These are phyloP conservation scores for Pantala flavescens DNA, from an alignment of 1,140 invertebrate species.

Conservation along the genomic window DNA sequence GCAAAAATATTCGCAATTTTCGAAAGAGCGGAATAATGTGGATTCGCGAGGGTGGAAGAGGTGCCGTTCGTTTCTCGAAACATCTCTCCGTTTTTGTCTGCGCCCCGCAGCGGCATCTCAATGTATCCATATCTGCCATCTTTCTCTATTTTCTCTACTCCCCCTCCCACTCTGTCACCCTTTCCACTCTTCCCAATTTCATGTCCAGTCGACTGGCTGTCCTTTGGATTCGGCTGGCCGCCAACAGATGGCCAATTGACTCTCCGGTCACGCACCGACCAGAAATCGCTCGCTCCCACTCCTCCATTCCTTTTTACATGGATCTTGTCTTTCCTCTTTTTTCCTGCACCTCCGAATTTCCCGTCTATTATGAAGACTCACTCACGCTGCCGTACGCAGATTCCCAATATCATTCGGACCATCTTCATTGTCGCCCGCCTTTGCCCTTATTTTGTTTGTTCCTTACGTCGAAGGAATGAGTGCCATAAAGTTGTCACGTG, in stretches of 20 bases:
- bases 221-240: constrained; percentile 1
- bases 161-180: not conserved
- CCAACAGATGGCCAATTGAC: constrained; percentile 7
- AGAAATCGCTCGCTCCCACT: not conserved
- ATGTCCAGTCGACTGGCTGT: not conserved
- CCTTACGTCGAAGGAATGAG: no score
- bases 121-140: not conserved
- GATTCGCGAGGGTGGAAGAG: no score
- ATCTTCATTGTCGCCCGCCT: no score
- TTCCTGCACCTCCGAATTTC: no score
- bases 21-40: no score
- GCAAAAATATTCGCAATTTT: no score
- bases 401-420: no score
- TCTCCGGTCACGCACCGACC: constrained; percentile 5
- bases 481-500: no score
- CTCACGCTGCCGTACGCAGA: no score
- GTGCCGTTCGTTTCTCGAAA: not conserved
- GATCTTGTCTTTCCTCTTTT: not conserved
- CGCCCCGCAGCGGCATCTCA: not conserved
- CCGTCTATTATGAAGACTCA: no score
- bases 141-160: not conserved
- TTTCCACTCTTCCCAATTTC: not conserved
- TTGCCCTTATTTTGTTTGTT: no score
- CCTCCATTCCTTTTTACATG: not conserved
- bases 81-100: not conserved